Conservation (phyloP, 2,113 vertebrate genomes). For the Geococcyx californianus region DNA sequence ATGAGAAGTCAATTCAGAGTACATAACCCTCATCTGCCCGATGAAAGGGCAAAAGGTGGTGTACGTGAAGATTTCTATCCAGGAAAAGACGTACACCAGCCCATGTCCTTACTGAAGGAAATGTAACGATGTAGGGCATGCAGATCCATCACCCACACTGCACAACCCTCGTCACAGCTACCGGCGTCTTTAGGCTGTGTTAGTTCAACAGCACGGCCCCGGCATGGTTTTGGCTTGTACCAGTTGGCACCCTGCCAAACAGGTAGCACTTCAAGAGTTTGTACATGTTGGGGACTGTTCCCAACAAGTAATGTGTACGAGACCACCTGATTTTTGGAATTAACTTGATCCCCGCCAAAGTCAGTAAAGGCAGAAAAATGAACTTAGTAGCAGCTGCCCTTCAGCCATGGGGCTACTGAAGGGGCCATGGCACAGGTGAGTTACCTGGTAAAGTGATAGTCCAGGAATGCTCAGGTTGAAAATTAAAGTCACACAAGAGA, state of each 20-base stretch:
- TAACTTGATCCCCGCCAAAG: not conserved
- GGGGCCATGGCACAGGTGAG: not conserved
- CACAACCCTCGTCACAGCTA: not conserved
- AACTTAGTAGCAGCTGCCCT: not conserved
- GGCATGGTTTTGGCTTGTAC: not conserved
- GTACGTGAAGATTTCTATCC: not conserved
- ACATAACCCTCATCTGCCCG: not conserved
- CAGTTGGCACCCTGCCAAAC: slow-evolving; percentile 1
- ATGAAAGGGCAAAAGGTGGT: not conserved
- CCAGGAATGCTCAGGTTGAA: not conserved
- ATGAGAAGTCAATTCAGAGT: not conserved
- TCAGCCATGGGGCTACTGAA: not conserved
- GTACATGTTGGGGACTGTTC: not conserved
- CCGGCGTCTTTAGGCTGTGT: not conserved
- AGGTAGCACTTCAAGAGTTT: not conserved
- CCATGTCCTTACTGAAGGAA: rapidly evolving
- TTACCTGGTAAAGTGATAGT: not conserved
- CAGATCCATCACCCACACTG: not conserved
- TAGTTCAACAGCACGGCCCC: not conserved
- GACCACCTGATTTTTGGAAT: not conserved
- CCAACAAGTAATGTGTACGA: not conserved
- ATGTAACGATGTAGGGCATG: rapidly evolving
- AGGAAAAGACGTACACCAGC: not conserved
- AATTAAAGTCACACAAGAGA: not conserved
- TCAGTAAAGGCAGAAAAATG: not conserved